A percentile compares a stretch with the other conserved stretches of the same genome.
phyloP scores from a whole-genome alignment of 2,888 invertebrate species.

The Eupsilia transversa region DNA sequence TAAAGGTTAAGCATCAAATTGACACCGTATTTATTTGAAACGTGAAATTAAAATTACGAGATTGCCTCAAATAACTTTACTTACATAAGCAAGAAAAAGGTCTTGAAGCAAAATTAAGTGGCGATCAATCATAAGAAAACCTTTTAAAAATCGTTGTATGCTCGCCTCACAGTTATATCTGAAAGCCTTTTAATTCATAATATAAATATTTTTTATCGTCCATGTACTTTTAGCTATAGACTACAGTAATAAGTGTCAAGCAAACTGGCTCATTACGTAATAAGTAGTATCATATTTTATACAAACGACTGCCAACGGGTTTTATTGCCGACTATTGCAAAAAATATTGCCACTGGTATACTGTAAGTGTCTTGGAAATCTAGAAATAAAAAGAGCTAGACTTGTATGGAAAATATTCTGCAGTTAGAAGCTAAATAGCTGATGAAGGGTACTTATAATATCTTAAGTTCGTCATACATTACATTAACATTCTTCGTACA shows the following conservation, averaged over 20 bases:
- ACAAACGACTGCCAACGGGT: constrained; percentile 61
- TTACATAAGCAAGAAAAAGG: constrained; percentile 40
- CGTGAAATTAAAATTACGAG: constrained; percentile 48
- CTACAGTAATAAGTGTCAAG: constrained; percentile 60
- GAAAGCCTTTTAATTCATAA: constrained; percentile 32
- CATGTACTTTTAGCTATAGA: constrained; percentile 18
- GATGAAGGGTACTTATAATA: constrained; percentile 7
- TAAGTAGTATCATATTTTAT: constrained; percentile 64
- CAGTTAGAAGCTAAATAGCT: constrained; percentile 35
- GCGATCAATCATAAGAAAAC: constrained; percentile 37
- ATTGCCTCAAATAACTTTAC: constrained; percentile 20
- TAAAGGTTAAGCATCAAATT: constrained; percentile 33
- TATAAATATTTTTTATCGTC: constrained; percentile 32
- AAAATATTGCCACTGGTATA: constrained; percentile 53
- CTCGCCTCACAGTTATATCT: constrained; percentile 26
- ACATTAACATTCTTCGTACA: neutral
- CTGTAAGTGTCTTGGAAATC: constrained; percentile 41
- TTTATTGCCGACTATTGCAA: constrained; percentile 64
- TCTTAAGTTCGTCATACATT: constrained; percentile 15
- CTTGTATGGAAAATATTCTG: constrained; percentile 15
- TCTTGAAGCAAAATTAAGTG: constrained; percentile 21
- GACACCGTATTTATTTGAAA: constrained; percentile 30
- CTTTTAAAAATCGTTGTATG: constrained; percentile 12
- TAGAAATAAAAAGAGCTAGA: constrained; percentile 45
- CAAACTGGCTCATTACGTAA: constrained; percentile 63